Conservation (phyloP, 2,113 vertebrate genomes). For the Centropristis striata region DNA sequence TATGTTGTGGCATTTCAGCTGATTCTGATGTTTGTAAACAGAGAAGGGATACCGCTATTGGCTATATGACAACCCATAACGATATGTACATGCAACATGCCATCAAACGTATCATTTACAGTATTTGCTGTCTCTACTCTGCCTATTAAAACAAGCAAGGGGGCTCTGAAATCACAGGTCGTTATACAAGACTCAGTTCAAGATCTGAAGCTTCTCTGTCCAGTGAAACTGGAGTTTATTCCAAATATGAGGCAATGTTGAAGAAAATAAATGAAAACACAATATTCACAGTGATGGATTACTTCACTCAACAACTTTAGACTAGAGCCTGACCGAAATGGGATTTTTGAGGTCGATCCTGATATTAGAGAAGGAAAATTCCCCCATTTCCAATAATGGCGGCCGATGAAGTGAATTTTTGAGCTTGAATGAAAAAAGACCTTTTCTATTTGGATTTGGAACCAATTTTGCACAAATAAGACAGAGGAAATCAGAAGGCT, state of each 20-base stretch:
- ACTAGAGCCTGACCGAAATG: background rate
- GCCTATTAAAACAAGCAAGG: conserved; percentile 17
- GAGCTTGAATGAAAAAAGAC: no score
- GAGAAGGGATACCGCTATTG: conserved; percentile 1
- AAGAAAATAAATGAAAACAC: conserved; percentile 59
- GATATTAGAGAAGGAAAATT: no score
- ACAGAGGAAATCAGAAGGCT: no score
- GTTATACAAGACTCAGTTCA: conserved; percentile 8
- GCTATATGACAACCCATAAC: background rate
- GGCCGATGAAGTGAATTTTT: no score
- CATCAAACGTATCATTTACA: conserved; percentile 25
- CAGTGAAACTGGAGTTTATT: conserved; percentile 30
- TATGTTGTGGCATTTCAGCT: conserved; percentile 19
- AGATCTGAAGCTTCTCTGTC: conserved; percentile 25
- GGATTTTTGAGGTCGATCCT: no score
- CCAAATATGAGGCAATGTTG: conserved; percentile 15
- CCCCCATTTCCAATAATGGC: no score
- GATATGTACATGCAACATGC: conserved; percentile 23
- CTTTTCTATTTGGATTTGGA: no score
- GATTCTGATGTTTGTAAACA: conserved; percentile 12
- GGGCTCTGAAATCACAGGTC: background rate
- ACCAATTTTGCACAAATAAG: no score
- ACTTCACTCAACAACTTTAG: conserved; percentile 22
- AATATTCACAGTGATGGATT: conserved; percentile 37
- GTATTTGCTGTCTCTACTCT: conserved; percentile 17